A percentile compares a stretch with the other conserved stretches of the same genome.
These are phyloP conservation scores for Caenorhabditis angaria DNA, from an alignment of 2,888 invertebrate genomes.

Conservation along the genomic window DNA sequence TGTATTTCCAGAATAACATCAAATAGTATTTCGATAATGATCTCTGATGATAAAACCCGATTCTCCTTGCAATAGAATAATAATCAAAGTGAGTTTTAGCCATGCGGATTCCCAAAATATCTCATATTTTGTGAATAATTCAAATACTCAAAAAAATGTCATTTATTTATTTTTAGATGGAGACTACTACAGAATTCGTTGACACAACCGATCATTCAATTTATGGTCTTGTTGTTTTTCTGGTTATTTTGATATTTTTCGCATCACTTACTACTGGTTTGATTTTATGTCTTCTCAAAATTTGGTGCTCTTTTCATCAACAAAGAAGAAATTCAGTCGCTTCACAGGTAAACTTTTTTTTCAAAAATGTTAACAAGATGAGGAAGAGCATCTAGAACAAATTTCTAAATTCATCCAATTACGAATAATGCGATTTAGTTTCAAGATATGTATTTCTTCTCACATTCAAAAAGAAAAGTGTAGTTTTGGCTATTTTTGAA, in stretches of 20 bases:
- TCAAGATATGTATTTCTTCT: no score
- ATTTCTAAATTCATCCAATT: no score
- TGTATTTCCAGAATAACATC: conserved; percentile 1
- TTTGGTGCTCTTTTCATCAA: conserved; percentile 57
- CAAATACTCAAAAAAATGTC: not conserved
- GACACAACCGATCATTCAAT: conserved; percentile 47
- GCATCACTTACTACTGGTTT: conserved; percentile 60
- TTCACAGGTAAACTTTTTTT: conserved; percentile 22
- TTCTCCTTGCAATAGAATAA: conserved; percentile 32
- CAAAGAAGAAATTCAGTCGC: conserved; percentile 33
- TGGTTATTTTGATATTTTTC: conserved; percentile 59
- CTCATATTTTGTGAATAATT: not conserved
- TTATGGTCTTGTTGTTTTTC: conserved; percentile 53
- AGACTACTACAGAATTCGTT: conserved; percentile 39
- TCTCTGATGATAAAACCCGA: conserved; percentile 34
- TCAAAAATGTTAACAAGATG: not conserved
- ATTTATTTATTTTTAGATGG: conserved; percentile 27
- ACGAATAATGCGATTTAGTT: no score
- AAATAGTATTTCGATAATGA: conserved; percentile 10
- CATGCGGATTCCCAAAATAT: not conserved
- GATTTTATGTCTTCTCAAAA: conserved; percentile 58
- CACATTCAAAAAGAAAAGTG: no score
- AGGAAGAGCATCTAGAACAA: no score
- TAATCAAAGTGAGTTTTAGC: conserved; percentile 19
- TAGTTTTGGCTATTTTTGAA: no score